Evolutionary conservation across 2,888 invertebrate genomes (phyloP), one percentile per base, ranked within the genome.

Genomic region (Lochmaea capreae): DNA sequence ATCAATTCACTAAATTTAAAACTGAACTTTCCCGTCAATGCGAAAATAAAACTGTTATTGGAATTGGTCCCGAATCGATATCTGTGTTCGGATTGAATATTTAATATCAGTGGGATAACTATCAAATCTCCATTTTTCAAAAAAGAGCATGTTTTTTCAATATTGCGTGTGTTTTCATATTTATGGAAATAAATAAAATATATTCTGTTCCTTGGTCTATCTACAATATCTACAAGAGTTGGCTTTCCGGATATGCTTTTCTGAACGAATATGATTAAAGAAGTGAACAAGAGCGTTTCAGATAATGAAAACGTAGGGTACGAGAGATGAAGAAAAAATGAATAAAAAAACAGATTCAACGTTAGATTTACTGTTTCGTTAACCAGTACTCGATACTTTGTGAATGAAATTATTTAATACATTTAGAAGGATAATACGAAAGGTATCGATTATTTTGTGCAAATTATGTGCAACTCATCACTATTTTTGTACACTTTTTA

Each of bases 31-130:
- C 6, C 6, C 49, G 5, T 4, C n/a, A 49, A 49, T 49, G 49
- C 49, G 49, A n/a, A 49, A 49, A 49, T 49, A 12, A 49, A 49
- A 49, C 12, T 49, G n/a, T 49, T 12, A n/a, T n/a, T 49, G 49
- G 49, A 49, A n/a, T 14, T 3, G 14, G n/a, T 49, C 49, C 49
- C 5, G n/a, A 49, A 49, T 49, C 49, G 49, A n/a, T 49, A 49
- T 14, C n/a, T n/a, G n/a, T 49, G n/a, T n/a, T 49, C n/a, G 2
- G 2, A 46, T 49, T 6, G 8, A 49, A 67, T 67, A 58, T 67
- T 67, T 52, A 67, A 52, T 67, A 57, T 67, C 18, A 52, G 57
- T 67, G 67, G 57, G 54, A 67, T 67, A 67, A 67, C 54, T 57
- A 52, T 67, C 11, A 22, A 43, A 65, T 65, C 43, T 65, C 52